phyloP scores from a whole-genome alignment of 2,888 invertebrate genomes.

The Nemapogon koenigi region DNA sequence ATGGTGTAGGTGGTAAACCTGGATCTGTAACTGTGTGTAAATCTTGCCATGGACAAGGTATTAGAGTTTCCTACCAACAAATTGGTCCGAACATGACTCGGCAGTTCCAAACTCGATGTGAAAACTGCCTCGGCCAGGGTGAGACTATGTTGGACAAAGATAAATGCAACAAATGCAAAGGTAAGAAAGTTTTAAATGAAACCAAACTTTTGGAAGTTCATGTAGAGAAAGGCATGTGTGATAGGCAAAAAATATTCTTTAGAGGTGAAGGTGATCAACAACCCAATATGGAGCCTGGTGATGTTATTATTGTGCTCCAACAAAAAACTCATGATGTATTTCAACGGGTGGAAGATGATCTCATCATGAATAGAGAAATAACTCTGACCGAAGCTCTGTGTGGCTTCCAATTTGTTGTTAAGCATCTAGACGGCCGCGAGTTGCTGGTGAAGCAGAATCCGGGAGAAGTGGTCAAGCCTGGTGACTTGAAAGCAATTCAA shows the following conservation, averaged over 20 bases:
- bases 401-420: slow-evolving; percentile 84
- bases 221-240: slow-evolving; percentile 88
- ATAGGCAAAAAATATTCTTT: slow-evolving; percentile 86
- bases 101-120: slow-evolving; percentile 67
- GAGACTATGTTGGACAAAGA: slow-evolving; percentile 81
- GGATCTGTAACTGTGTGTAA: slow-evolving; percentile 73
- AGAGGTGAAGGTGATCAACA: slow-evolving; percentile 90
- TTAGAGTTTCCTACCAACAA: slow-evolving; percentile 76
- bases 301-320: slow-evolving; percentile 87
- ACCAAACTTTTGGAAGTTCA: slow-evolving; percentile 86
- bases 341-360: slow-evolving; percentile 77
- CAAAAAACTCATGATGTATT: slow-evolving; percentile 82
- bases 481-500: slow-evolving; percentile 76
- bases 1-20: slow-evolving; percentile 77
- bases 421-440: slow-evolving; percentile 88
- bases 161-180: slow-evolving; percentile 81
- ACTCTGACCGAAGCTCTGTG: slow-evolving; percentile 89
- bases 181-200: slow-evolving; percentile 83
- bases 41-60: slow-evolving; percentile 79
- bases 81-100: slow-evolving; percentile 70
- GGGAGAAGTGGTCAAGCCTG: slow-evolving; percentile 85
- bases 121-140: slow-evolving; percentile 73
- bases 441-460: slow-evolving; percentile 78
- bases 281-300: slow-evolving; percentile 85
- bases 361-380: slow-evolving; percentile 76